Evolutionary conservation across 2,113 vertebrate genomes (phyloP), one percentile per base, ranked within the genome.

Genomic region (Maccullochella peelii): DNA sequence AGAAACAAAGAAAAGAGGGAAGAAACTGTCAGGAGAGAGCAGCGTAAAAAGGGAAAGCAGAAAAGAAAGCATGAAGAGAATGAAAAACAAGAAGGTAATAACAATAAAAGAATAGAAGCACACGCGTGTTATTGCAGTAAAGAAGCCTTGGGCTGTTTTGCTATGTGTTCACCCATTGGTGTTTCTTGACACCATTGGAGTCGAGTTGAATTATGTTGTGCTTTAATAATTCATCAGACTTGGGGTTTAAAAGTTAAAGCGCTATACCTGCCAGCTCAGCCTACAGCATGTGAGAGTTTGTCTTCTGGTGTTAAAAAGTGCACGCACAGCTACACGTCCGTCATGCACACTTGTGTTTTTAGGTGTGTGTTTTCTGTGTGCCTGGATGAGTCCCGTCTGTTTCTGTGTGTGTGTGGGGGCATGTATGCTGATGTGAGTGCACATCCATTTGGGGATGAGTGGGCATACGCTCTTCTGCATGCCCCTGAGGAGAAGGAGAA

Each of bases 191-290:
- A 85, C 65, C 55, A 30, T 0, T 77, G 50, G 50, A 77, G 77
- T 30, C 23, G 55, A 72, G 69, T 25, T 71, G 70, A 69, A 81
- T 90, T 90, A 74, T 76, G 77, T 78, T 86, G 65, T 27, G 63
- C 36, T 87, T 90, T 74, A 91, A 87, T 86, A 85, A 89, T 87
- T 88, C 47, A 91, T 62, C 42, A 47, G 73, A 79, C 44, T 67
- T 68, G 74, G 73, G 62, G 49, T 77, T 83, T 88, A 69, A 84
- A 82, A 77, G 76, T 78, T 82, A 67, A 57, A 80, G 74, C 2
- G 1, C 57, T 62, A 52, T 59, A 85, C 69, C 82, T 90, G 75
- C 73, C 57, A 84, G 77, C 72, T 78, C 55, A 61, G 77, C 63
- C 77, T 47, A 59, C 58, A 83, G 79, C 52, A 0, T 10, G 30